A percentile compares a stretch with the other conserved stretches of the same genome.
phyloP scores from a whole-genome alignment of 2,797 vertebrate genomes.

The Poliocrania exsul region DNA sequence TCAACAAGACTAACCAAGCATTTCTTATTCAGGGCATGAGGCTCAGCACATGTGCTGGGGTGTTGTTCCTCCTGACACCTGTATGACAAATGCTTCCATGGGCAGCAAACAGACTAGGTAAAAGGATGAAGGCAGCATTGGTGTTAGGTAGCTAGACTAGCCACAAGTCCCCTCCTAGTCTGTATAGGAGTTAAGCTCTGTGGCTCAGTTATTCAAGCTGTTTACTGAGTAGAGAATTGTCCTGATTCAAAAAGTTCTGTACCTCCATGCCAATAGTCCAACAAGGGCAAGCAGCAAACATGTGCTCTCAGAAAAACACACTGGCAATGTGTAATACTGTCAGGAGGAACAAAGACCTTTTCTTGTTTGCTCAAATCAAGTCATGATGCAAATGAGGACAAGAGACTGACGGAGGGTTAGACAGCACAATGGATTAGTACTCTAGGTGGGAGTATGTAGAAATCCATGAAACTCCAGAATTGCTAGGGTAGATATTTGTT shows the following conservation, averaged over 20 bases:
- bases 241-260: not conserved
- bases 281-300: not conserved
- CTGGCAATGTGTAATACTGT: not conserved
- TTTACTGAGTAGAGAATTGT: not conserved
- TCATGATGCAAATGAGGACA: not conserved
- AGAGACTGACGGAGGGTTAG: not conserved
- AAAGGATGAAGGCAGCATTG: not conserved
- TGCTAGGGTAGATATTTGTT: not conserved
- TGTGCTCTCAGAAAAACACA: not conserved
- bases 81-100: not conserved
- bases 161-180: not conserved
- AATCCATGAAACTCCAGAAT: slow-evolving; percentile 13
- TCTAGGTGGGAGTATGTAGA: not conserved
- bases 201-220: not conserved
- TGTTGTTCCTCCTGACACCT: not conserved
- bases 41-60: not conserved
- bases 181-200: not conserved
- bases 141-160: not conserved
- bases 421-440: not conserved
- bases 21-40: not conserved
- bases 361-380: not conserved
- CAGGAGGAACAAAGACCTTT: not conserved
- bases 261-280: not conserved
- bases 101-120: not conserved
- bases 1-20: not conserved